Percentiles rank a stretch among this genome's conserved stretches.
Evolutionary conservation across 2,113 vertebrate genomes (phyloP).

Genomic region (Caloenas nicobarica): DNA sequence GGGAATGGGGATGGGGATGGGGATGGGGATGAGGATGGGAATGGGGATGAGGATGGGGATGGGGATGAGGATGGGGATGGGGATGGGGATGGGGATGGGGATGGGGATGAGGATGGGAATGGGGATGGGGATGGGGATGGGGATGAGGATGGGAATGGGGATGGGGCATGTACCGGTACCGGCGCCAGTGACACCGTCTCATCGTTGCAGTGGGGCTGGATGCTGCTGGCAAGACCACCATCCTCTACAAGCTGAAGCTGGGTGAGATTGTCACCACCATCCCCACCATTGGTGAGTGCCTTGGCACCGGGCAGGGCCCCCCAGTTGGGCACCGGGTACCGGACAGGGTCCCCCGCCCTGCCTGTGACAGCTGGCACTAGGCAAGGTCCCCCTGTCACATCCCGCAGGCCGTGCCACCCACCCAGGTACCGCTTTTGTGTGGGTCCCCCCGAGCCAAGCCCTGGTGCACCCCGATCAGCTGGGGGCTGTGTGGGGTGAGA

Average conservation of each 20-base stretch:
- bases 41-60: no score
- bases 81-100: no score
- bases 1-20: no score
- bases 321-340: not conserved
- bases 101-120: no score
- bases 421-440: not conserved
- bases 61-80: no score
- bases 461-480: not conserved
- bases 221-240: slow-evolving; percentile 96
- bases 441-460: not conserved
- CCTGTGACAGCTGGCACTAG: not conserved
- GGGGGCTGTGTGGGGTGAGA: not conserved
- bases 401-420: not conserved
- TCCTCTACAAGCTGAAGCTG: slow-evolving; percentile 94
- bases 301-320: not conserved
- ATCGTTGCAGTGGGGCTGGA: slow-evolving; percentile 87
- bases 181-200: not conserved
- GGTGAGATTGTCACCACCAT: slow-evolving; percentile 97
- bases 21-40: not conserved
- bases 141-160: no score
- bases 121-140: no score
- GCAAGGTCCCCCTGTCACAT: not conserved
- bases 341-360: not conserved
- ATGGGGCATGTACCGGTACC: not conserved
- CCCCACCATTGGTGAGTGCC: slow-evolving; percentile 90